phyloP scores from a whole-genome alignment of 2,888 invertebrate genomes.

The Parthenolecanium corni region DNA sequence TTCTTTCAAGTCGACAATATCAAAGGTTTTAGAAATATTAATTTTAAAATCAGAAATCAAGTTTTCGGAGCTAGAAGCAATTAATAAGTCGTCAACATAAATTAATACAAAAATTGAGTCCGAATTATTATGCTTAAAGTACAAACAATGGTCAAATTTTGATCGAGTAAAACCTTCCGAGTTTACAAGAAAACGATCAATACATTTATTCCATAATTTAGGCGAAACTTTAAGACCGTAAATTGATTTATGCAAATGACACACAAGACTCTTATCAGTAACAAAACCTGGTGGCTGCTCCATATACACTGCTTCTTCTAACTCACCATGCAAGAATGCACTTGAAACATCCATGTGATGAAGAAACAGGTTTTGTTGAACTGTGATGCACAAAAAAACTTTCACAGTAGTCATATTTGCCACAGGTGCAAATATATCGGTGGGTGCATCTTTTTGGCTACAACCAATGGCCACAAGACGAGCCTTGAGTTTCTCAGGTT shows the following conservation, averaged over 20 bases:
- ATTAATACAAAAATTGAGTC: background rate
- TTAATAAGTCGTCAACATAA: background rate
- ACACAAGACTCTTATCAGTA: background rate
- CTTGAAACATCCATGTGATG: background rate
- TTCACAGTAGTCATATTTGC: background rate
- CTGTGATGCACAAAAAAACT: background rate
- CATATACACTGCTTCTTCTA: background rate
- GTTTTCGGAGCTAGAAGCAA: background rate
- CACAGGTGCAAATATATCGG: background rate
- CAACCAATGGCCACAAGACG: background rate
- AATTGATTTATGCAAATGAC: background rate
- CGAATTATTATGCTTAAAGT: background rate
- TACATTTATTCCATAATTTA: background rate
- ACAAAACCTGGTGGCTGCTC: background rate
- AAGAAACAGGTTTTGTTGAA: background rate
- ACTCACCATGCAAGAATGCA: background rate
- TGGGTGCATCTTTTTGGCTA: background rate
- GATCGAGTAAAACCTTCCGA: background rate
- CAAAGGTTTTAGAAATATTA: too few relatives aligned
- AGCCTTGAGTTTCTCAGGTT: background rate
- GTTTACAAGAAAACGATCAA: background rate
- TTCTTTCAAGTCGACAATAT: too few relatives aligned
- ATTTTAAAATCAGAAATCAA: too few relatives aligned
- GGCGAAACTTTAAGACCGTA: background rate
- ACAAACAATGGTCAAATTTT: background rate